Percentiles rank a stretch among this genome's conserved stretches.
phyloP scores from a whole-genome alignment of 2,113 vertebrate species.

The Ciconia maguari region DNA sequence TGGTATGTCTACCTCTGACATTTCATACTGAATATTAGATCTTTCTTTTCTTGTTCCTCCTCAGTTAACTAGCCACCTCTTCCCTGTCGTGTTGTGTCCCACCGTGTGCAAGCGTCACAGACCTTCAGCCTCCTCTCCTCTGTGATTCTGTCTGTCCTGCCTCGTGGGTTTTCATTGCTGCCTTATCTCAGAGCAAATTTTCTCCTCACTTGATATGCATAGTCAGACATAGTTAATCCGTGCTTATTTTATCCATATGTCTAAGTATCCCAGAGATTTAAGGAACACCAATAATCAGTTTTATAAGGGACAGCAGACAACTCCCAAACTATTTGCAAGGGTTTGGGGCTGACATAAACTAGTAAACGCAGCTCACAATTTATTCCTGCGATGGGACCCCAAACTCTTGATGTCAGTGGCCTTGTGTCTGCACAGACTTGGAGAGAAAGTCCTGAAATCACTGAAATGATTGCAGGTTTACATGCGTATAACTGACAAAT shows the following conservation, averaged over 20 bases:
- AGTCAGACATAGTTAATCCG: slow-evolving; percentile 68
- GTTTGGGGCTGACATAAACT: not conserved
- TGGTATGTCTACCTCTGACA: not conserved
- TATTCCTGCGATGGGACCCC: not conserved
- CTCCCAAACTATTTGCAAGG: not conserved
- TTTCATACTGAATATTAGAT: not conserved
- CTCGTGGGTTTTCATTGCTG: not conserved
- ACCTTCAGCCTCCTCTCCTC: not conserved
- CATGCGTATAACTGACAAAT: not conserved
- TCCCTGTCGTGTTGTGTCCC: not conserved
- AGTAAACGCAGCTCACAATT: not conserved
- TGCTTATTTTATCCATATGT: slow-evolving; percentile 54
- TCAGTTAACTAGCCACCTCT: not conserved
- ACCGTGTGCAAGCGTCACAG: not conserved
- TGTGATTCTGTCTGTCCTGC: not conserved
- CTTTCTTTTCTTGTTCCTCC: not conserved
- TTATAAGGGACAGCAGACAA: not conserved
- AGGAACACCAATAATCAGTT: slow-evolving; percentile 20
- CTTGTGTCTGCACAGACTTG: not conserved
- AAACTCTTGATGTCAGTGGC: not conserved
- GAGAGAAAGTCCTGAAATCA: not conserved
- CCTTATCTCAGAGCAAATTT: slow-evolving; percentile 36
- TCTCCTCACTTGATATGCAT: slow-evolving; percentile 59
- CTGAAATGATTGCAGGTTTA: not conserved
- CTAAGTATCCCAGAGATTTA: slow-evolving; percentile 50